Evolutionary conservation across 2,797 vertebrate genomes (phyloP), one percentile per base, ranked within the genome.

Genomic region (Gobio occitaniae): DNA sequence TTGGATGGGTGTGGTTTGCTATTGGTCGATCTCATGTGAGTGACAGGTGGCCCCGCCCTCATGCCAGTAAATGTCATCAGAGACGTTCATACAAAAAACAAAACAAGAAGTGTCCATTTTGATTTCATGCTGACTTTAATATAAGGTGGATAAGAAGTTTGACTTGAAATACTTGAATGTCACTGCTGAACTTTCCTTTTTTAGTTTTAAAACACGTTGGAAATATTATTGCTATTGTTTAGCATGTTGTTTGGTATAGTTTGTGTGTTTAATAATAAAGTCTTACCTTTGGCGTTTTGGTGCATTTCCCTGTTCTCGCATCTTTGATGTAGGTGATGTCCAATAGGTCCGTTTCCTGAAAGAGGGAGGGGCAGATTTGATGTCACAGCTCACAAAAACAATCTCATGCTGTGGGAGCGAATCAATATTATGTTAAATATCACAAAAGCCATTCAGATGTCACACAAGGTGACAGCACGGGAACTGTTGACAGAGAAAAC

Each of bases 271-370:
- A 12, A 21, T 44, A 13, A 70, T 15, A 25, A n/a, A n/a, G 16
- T 25, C 83, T 68, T 93, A 96, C 95, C 94, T 96, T 96, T 87
- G 95, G 95, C 0, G 92, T 92, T 92, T 95, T 96, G 36, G 94
- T 94, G 84, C 92, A 94, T 90, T 96, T 96, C 83, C 95, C 95
- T 52, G 94, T 95, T 75, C 95, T 92, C 89, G 95, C 94, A 90
- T 96, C 95, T 89, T 96, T 96, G 87, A 96, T 96, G 89, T 93
- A 91, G 0, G 93, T 91, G 72, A 96, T 94, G 82, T 96, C 95
- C 90, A 96, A 90, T 11, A 96, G 93, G 81, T 96, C 95, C 0
- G 94, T 96, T 66, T 96, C 95, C 95, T 96, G 91, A 76, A 66
- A 86, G 48, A 77, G n/a, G n/a, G 54, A 81, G 48, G 21, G 41